Evolutionary conservation across 2,797 vertebrate genomes (phyloP), one percentile per base, ranked within the genome.

Genomic region (Austrolebias charrua): DNA sequence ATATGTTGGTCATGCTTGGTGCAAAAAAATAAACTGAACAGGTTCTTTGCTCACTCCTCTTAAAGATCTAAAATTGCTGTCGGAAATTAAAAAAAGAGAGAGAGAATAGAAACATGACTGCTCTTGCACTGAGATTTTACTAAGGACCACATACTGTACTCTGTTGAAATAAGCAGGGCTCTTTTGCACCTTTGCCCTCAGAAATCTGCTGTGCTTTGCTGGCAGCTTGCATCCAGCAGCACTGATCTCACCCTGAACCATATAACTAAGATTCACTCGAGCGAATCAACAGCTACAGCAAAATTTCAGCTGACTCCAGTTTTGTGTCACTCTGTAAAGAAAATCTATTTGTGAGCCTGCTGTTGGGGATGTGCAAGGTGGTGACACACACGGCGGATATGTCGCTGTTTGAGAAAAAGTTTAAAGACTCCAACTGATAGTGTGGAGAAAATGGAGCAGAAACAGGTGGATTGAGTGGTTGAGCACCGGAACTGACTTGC

Each of bases 131-230:
- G 51, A 67, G 49, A 20, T 67, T 55, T 54, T 62, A 62, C 71
- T 89, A 79, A 84, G 88, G 35, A 90, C 86, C 84, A 64, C 53
- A 88, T 81, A 49, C 76, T n/a, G 87, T 81, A 49, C 65, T 24
- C 75, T 79, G 76, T 85, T 85, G 78, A 82, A 85, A 69, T 62
- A 65, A 80, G 70, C 74, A 70, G 74, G 48, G 58, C 72, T 81
- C 55, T 59, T 81, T 78, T 79, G 60, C 73, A 73, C 60, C 40
- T 54, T 6, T n/a, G 59, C 55, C 48, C 55, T 3, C 15, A 72
- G 59, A 81, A 75, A 71, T 33, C 6, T 7, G 60, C 63, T 1
- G 12, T 51, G 54, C 69, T 71, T 74, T 65, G 60, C 75, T 66
- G 51, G 5, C 35, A 78, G 72, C 63, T 71, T 58, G 57, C 8